Conservation (phyloP, 1,140 invertebrate species). For the Diachasmimorpha longicaudata region DNA sequence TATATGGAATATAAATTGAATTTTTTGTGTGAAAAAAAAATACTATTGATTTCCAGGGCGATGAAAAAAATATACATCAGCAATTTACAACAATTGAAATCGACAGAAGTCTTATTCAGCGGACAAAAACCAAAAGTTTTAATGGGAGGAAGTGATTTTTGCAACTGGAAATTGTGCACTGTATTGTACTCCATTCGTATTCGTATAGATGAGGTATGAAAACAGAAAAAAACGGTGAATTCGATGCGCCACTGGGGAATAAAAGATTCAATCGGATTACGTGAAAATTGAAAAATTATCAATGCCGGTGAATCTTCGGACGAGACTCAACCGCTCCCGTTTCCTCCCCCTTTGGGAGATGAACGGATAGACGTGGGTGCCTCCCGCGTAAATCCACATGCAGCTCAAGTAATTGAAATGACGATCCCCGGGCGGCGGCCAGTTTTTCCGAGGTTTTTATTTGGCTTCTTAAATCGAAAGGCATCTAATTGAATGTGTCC, state of each 20-base stretch:
- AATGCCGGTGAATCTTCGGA: conserved; percentile 32
- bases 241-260: conserved; percentile 14
- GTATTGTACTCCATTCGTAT: neutral
- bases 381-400: conserved; percentile 13
- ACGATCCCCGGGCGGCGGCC: neutral
- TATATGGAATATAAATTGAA: neutral
- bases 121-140: neutral
- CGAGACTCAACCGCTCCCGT: neutral
- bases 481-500: neutral
- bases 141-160: neutral
- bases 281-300: conserved; percentile 39
- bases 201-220: neutral
- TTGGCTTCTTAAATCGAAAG: neutral
- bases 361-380: conserved; percentile 11
- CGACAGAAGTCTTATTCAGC: neutral
- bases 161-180: neutral
- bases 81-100: neutral
- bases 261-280: conserved; percentile 37
- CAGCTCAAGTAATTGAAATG: conserved; percentile 14
- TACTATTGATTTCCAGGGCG: neutral
- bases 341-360: conserved; percentile 5
- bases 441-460: neutral
- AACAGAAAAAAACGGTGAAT: neutral
- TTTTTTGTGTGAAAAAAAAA: neutral
- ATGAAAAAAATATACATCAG: neutral